These are phyloP conservation scores for Coptodon bakossiorum DNA, from an alignment of 2,113 vertebrate species.

Conservation along the genomic window DNA sequence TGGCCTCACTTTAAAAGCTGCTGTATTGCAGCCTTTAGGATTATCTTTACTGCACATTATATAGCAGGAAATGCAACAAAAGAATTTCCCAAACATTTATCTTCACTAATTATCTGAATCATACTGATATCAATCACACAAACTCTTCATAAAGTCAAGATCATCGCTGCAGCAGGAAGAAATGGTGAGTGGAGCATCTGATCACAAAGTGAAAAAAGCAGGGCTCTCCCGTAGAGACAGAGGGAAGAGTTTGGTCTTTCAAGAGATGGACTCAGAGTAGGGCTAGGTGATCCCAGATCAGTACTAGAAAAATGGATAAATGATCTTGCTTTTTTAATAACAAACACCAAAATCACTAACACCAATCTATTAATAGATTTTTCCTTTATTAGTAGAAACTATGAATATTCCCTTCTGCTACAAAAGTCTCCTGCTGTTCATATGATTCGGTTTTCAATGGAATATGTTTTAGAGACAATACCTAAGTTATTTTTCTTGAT, in stretches of 20 bases:
- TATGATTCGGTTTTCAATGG: fast-evolving
- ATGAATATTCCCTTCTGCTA: not conserved
- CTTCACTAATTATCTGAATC: not conserved
- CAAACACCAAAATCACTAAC: not conserved
- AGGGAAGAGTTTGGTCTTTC: not conserved
- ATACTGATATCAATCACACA: not conserved
- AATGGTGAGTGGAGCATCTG: not conserved
- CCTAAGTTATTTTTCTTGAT: not conserved
- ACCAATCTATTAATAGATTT: not conserved
- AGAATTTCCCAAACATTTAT: not conserved
- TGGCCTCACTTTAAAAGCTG: not conserved
- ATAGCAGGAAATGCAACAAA: not conserved
- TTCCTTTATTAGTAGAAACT: not conserved
- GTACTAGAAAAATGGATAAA: not conserved
- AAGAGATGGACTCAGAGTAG: fast-evolving
- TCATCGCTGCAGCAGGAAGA: not conserved
- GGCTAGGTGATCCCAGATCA: not conserved
- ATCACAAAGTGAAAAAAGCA: not conserved
- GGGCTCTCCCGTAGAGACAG: not conserved
- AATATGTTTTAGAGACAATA: not conserved
- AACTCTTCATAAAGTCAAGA: not conserved
- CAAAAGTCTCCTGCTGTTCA: not conserved
- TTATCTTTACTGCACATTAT: not conserved
- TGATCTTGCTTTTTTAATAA: not conserved
- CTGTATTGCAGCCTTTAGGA: not conserved